Evolutionary conservation across 2,797 vertebrate genomes (phyloP), one percentile per base, ranked within the genome.

Genomic region (Rhinella marina): DNA sequence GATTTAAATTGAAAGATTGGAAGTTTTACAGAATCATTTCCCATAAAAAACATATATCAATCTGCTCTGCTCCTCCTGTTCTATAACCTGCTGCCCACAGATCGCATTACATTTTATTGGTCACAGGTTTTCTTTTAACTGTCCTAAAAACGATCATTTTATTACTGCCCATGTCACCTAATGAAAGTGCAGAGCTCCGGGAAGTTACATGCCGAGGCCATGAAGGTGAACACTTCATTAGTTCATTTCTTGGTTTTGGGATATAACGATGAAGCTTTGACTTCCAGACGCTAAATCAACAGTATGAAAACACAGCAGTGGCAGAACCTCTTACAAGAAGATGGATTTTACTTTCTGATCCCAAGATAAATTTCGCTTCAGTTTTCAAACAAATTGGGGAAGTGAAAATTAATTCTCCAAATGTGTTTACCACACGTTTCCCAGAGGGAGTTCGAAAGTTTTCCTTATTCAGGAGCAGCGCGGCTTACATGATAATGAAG

Each of bases 401-500:
- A 23, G 86, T 87, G 81, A 82, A 82, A 82, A 87, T 87, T 10
- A 50, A 76, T 85, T 85, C 56, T 27, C 56, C 57, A 77, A 75
- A 85, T 29, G 27, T 86, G 61, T 56, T 86, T 79, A 79, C 50
- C 62, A 8, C 76, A 32, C 50, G 76, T 32, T 25, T n/a, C 59
- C 84, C 85, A 70, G 14, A 50, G 76, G 85, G 62, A 54, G 61
- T 68, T 86, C 61, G 57, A 3, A 16, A 56, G 85, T 80, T 84
- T 59, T 75, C 19, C 14, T 1, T 75, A n/a, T 84, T n/a, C 79
- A 48, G 79, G 21, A 64, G 57, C 57, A 12, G 79, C 62, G 78
- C 19, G 32, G 52, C 59, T 25, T 29, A 32, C 32, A 59, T 59
- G 61, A 59, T 19, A 80, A 61, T 9, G 11, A 80, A 59, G 77